Evolutionary conservation across 2,888 invertebrate genomes (phyloP), one percentile per base, ranked within the genome.

Genomic region (Nomada flava): DNA sequence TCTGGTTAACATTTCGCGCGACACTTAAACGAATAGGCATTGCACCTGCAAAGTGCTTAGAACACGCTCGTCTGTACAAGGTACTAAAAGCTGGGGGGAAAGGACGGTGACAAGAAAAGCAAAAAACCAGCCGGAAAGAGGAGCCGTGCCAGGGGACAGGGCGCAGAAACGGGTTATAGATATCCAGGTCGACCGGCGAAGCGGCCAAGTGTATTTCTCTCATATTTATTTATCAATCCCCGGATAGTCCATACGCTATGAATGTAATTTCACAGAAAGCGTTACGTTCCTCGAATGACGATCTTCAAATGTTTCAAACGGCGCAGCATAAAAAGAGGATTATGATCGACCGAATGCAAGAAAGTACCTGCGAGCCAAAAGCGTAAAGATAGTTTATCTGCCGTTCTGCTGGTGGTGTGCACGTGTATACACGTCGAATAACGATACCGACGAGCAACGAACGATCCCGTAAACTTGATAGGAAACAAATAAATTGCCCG

Each of bases 181-280:
- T 76, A 90, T 90, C 77, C 88, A 90, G 90, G 90, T 90, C 89
- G 86, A 72, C 85, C 76, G 79, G 68, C 83, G 82, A 86, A 86
- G 82, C 84, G 86, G 82, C 85, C 72, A 82, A 78, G 36, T 36
- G 36, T 80, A 80, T 75, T 84, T 76, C 77, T 77, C 79, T 88
- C 82, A 59, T 82, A 65, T 82, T 68, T 67, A 76, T 53, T 69
- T 81, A 71, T 80, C 81, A 71, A 71, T 64, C 68, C 26, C n/a
- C 65, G 36, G 67, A 80, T 76, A 76, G 42, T 47, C 62, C 44
- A 23, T 52, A 36, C 62, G 29, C 60, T 53, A 80, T 59, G 36
- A 76, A 57, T 65, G 53, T n/a, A 64, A 78, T 50, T 29, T 57
- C 64, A 50, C 13, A 53, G 18, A 23, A 68, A 60, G 55, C 20